Percentiles rank a stretch among this genome's conserved stretches.
These are phyloP conservation scores for Phragmatobia fuliginosa DNA, from an alignment of 2,888 invertebrate species.

Conservation along the genomic window DNA sequence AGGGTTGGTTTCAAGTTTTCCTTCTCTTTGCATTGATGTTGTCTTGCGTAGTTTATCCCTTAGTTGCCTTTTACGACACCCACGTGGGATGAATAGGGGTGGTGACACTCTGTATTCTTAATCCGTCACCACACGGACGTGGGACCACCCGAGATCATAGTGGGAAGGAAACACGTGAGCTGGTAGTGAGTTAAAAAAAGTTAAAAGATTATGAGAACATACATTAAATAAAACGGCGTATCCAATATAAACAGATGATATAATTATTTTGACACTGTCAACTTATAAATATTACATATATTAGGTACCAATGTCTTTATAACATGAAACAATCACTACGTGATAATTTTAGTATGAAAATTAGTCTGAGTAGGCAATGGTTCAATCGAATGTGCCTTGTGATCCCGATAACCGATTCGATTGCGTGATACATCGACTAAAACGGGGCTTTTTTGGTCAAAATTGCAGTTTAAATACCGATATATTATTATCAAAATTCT, in stretches of 20 bases:
- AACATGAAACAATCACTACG: slow-evolving; percentile 61
- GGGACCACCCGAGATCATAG: too few relatives aligned
- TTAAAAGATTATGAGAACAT: too few relatives aligned
- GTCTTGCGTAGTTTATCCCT: too few relatives aligned
- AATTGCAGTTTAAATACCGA: slow-evolving; percentile 15
- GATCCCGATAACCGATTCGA: slow-evolving; percentile 46
- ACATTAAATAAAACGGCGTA: slow-evolving; percentile 64
- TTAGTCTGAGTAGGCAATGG: slow-evolving; percentile 40
- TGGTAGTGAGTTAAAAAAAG: too few relatives aligned
- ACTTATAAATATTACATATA: slow-evolving; percentile 71
- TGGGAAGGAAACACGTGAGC: too few relatives aligned
- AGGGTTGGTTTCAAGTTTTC: too few relatives aligned
- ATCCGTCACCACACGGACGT: too few relatives aligned
- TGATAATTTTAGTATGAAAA: slow-evolving; percentile 56
- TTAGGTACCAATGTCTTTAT: slow-evolving; percentile 68
- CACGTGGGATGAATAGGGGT: too few relatives aligned
- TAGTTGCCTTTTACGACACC: too few relatives aligned
- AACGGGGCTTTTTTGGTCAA: slow-evolving; percentile 27
- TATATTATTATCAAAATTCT: slow-evolving; percentile 19
- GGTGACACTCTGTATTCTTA: too few relatives aligned
- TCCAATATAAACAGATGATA: slow-evolving; percentile 80
- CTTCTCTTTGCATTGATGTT: too few relatives aligned
- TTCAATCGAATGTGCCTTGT: slow-evolving; percentile 38
- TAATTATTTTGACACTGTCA: slow-evolving; percentile 84
- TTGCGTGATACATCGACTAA: slow-evolving; percentile 35